phyloP scores from a whole-genome alignment of 2,888 invertebrate genomes.

The Chloroclystis v-ata region DNA sequence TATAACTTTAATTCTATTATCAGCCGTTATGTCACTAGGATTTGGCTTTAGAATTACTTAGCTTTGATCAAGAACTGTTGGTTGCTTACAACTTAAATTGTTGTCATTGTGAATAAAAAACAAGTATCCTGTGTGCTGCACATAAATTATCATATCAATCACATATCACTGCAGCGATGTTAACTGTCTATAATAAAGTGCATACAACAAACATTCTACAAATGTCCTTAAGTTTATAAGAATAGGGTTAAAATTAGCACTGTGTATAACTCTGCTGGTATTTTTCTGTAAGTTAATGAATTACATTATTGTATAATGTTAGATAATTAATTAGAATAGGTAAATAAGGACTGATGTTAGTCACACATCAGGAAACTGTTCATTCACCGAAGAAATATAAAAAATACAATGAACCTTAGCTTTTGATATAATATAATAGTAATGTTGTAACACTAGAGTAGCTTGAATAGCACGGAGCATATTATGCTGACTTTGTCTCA shows the following conservation, averaged over 20 bases:
- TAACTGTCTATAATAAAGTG: not conserved
- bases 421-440: no score
- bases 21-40: no score
- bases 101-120: conserved; percentile 24
- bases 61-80: no score
- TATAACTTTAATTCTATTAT: no score
- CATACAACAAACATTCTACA: not conserved
- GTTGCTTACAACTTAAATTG: no score
- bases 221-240: conserved; percentile 4
- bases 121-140: conserved; percentile 39
- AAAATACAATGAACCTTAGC: no score
- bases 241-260: conserved; percentile 1
- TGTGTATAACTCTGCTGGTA: conserved; percentile 5
- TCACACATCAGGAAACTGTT: not conserved
- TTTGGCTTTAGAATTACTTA: no score
- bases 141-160: conserved; percentile 61
- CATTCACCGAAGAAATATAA: not conserved
- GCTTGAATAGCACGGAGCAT: no score
- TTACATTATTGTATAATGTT: conserved; percentile 4
- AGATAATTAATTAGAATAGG: conserved; percentile 1
- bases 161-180: conserved; percentile 24
- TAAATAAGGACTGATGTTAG: not conserved
- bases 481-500: no score
- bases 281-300: conserved; percentile 5
- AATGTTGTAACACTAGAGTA: no score